Base-by-base conservation (phyloP, 2,797 vertebrate species). In the Lycodopsis pacificus region DNA sequence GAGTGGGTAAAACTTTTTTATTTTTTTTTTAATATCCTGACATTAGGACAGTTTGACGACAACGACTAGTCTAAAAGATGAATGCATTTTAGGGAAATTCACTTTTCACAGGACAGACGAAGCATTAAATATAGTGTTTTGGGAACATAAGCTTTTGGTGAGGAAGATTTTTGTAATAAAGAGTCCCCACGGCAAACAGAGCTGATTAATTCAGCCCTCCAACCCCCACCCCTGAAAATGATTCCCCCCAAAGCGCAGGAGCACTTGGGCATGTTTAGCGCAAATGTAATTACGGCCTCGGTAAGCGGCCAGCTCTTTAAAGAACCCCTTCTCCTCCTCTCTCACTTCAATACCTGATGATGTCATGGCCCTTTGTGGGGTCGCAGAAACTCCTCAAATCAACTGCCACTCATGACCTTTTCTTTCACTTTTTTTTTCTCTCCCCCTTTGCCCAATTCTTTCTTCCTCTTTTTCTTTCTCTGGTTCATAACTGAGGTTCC, bases 271-370 rank as follows among this genome's bases (percentile, higher is more conserved):
- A 96, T 97, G 96, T 97, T 97, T 96, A 96, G 94, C 91, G 92
- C 95, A 97, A 97, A 97, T 96, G 96, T 97, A 96, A 97, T 97
- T 97, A 97, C 94, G 95, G 94, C 95, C 96, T 96, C 94, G 93
- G 96, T 96, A 95, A 97, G 96, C 96, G 93, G 90, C 92, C 95
- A 94, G 88, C 77, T 94, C 92, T 94, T 97, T 96, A 96, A 97
- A 96, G 95, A 95, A 95, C 92, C 94, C 94, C 95, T 95, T 94
- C 95, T 95, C 94, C 90, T 87, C 86, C 71, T 87, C 91, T 89
- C 91, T 95, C 95, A 92, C 95, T 96, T 96, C 96, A 96, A 97
- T 96, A 96, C 95, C 94, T 95, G 94, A 95, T 97, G 95, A 97
- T 96, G 96, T 97, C 96, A 96, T 96, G 94, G 94, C 92, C 94